Percentiles rank a stretch among this genome's conserved stretches.
phyloP scores from a whole-genome alignment of 2,113 vertebrate genomes.

The Apus apus region DNA sequence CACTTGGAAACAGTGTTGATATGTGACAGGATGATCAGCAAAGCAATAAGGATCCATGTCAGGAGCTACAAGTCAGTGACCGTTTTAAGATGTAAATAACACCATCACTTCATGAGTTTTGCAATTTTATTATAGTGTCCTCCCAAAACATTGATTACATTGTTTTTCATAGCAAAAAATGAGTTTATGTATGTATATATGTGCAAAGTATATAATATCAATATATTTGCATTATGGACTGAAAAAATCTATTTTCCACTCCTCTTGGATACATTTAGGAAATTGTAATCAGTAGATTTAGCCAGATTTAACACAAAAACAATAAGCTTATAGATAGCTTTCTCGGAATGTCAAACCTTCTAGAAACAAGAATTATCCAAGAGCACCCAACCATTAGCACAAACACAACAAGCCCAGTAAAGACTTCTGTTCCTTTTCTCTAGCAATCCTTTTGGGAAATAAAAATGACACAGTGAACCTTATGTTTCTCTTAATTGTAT shows the following conservation, averaged over 20 bases:
- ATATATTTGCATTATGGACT: not conserved
- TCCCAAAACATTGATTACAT: not conserved
- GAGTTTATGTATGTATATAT: fast-evolving
- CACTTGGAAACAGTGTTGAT: not conserved
- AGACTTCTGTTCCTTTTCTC: not conserved
- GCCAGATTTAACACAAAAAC: not conserved
- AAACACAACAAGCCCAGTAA: not conserved
- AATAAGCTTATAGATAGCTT: not conserved
- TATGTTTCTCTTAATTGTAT: not conserved
- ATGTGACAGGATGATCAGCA: not conserved
- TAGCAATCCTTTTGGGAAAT: not conserved
- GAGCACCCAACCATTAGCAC: not conserved
- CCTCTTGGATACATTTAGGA: not conserved
- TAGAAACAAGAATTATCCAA: not conserved
- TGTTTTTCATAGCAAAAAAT: not conserved
- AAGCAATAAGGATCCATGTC: not conserved
- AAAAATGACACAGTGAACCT: not conserved
- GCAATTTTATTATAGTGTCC: not conserved
- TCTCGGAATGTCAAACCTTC: not conserved
- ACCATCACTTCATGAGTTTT: not conserved
- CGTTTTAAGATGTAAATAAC: not conserved
- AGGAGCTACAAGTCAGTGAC: not conserved
- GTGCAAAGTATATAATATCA: not conserved
- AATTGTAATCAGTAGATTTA: not conserved
- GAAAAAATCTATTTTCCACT: not conserved